Percentiles rank a stretch among this genome's conserved stretches.
phyloP scores from a whole-genome alignment of 2,797 vertebrate species.

The Acanthiza pusilla region DNA sequence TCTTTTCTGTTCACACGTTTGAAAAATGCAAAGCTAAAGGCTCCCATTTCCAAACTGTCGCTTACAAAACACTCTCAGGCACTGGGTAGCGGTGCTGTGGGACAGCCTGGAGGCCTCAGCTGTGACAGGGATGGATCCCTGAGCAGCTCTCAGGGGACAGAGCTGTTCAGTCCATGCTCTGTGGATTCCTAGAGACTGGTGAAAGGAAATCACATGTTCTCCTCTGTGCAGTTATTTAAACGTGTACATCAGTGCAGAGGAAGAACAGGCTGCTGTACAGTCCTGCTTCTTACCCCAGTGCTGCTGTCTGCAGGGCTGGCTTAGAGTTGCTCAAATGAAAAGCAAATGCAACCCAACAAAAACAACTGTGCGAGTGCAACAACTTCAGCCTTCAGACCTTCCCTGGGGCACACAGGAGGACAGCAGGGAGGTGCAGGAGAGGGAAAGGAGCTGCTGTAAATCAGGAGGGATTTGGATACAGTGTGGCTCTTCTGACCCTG shows the following conservation, averaged over 20 bases:
- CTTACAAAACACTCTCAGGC: accelerated
- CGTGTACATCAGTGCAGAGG: not conserved
- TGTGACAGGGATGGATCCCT: not conserved
- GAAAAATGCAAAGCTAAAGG: not conserved
- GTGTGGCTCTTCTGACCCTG: accelerated
- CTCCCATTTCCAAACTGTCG: not conserved
- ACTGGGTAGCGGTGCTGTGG: not conserved
- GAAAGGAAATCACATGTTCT: not conserved
- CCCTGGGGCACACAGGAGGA: accelerated
- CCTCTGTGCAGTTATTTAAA: accelerated
- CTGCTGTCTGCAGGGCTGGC: not conserved
- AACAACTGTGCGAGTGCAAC: not conserved
- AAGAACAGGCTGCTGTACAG: not conserved
- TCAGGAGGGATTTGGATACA: not conserved
- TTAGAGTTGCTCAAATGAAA: not conserved
- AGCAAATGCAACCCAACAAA: not conserved
- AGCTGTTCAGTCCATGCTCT: not conserved
- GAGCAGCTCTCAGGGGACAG: not conserved
- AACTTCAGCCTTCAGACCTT: not conserved
- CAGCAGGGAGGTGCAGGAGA: not conserved
- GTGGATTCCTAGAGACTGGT: not conserved
- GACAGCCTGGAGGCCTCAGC: not conserved
- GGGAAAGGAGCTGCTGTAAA: not conserved
- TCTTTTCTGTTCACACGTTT: not conserved
- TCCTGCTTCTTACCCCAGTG: accelerated